phyloP scores from a whole-genome alignment of 2,113 vertebrate species.

The Labeo rohita region DNA sequence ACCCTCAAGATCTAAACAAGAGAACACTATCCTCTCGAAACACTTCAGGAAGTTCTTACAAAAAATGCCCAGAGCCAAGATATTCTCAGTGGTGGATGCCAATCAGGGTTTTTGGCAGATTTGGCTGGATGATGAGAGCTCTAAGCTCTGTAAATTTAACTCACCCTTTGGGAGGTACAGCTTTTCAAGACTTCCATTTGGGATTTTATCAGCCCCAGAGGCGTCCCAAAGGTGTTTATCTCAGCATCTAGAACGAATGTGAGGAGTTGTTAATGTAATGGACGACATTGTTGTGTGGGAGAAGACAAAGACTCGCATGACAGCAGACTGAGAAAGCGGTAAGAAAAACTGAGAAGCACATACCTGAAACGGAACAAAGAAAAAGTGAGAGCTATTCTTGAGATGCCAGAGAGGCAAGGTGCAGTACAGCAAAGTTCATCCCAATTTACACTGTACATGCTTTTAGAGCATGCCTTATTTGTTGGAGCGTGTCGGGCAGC shows the following conservation, averaged over 20 bases:
- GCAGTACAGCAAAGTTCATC: too few relatives aligned
- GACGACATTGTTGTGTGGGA: background rate
- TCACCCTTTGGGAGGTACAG: background rate
- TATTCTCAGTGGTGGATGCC: background rate
- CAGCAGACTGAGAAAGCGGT: too few relatives aligned
- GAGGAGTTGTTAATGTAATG: background rate
- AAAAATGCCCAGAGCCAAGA: background rate
- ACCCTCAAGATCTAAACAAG: background rate
- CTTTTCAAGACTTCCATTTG: background rate
- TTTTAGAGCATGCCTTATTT: too few relatives aligned
- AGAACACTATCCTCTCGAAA: background rate
- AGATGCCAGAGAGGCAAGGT: too few relatives aligned
- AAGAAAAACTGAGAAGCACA: too few relatives aligned
- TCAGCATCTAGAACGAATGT: background rate
- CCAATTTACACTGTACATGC: too few relatives aligned
- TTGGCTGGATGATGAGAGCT: background rate
- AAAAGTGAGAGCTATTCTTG: too few relatives aligned
- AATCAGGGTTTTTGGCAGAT: conserved; percentile 1
- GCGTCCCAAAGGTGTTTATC: too few relatives aligned
- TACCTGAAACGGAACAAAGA: too few relatives aligned
- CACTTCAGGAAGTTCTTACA: background rate
- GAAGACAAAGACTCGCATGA: too few relatives aligned
- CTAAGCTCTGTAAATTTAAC: background rate
- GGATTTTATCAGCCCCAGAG: background rate
- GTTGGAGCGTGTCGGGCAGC: too few relatives aligned